Base-by-base conservation (phyloP, 2,888 invertebrate species). In the Neelides folsomi region DNA sequence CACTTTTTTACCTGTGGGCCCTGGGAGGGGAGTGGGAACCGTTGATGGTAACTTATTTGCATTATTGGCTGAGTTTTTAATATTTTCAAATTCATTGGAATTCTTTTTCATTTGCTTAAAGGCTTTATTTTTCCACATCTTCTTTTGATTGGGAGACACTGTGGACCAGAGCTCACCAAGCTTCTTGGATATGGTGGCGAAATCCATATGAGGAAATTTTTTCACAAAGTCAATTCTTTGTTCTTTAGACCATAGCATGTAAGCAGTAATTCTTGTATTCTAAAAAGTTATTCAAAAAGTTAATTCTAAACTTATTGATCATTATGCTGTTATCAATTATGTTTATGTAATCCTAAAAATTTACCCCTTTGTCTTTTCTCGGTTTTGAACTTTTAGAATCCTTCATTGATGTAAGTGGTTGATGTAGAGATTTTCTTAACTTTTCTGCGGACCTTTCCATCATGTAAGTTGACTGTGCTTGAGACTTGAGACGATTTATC, bases 161-260 rank as follows among this genome's bases (percentile, higher is more conserved):
- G 84, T 82, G 34, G 86, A 81, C 92, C 90, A 90, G 70, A 90
- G 77, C 69, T 90, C 89, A 37, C 88, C 87, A 10, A 92, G 75
- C 9, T 85, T 77, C 66, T 86, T 84, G 41, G 88, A 87, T 56
- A 87, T 82, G 51, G 82, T 79, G 0, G 84, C 80, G 72, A 88
- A 87, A 73, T 89, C 79, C 38, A 60, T 42, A 38, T 54, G 18
- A n/a, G 61, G 60, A 36, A 52, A 66, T 68, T 71, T 70, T 78
- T 85, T 79, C 51, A 81, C 79, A 0, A 86, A 84, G 67, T 80
- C 79, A 58, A 80, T 78, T 47, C 79, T 75, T 34, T 83, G 73
- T 52, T 86, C 86, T 62, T 85, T 83, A 0, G 89, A 85, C 88
- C 89, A 92, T 67, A 90, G 74, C 80, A 87, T 88, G 71, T 90